phyloP scores from a whole-genome alignment of 2,888 invertebrate species.

The Ochropacha duplaris region DNA sequence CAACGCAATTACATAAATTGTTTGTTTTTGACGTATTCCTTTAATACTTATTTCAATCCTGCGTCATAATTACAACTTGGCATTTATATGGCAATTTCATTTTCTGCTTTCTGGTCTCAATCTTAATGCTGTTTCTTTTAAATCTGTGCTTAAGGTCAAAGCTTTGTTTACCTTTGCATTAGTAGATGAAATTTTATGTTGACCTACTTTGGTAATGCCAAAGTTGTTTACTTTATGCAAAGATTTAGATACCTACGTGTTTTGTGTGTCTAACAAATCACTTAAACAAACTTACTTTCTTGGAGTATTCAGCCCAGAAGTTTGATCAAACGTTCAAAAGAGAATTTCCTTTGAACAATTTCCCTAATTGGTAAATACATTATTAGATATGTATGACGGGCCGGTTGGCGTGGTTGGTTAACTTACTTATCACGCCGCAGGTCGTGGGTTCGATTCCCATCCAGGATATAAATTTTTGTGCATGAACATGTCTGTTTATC shows the following conservation, averaged over 20 bases:
- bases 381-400: no score
- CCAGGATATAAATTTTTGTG: no score
- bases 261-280: background rate
- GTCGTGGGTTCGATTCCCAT: no score
- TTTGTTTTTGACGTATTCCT: conserved; percentile 1
- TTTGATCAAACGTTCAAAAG: background rate
- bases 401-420: no score
- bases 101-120: background rate
- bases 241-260: background rate
- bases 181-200: background rate
- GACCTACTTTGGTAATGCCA: background rate
- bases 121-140: background rate
- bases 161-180: background rate
- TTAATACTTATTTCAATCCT: background rate
- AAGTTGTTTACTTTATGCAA: background rate
- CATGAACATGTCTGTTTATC: no score
- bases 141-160: background rate
- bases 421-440: no score
- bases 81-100: conserved; percentile 1
- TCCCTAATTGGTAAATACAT: background rate
- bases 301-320: background rate
- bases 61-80: conserved; percentile 2
- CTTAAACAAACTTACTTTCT: background rate
- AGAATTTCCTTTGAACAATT: background rate
- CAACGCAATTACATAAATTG: conserved; percentile 4